phyloP scores from a whole-genome alignment of 1,140 invertebrate genomes.

The Caenorhabditis elegans region DNA sequence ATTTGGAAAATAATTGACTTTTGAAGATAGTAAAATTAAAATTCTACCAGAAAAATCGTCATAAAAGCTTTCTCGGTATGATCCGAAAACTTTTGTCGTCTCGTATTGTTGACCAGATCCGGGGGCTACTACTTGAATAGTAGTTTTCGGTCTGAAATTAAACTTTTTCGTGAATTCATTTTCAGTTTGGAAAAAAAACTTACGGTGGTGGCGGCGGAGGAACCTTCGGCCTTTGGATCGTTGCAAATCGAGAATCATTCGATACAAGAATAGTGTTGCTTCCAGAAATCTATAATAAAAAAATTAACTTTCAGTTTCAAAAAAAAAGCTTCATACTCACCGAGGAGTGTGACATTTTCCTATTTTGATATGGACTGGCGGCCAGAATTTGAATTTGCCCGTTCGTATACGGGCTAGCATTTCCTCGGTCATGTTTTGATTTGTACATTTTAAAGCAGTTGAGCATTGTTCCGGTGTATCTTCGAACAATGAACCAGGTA shows the following conservation, averaged over 20 bases:
- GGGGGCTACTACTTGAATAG: neutral
- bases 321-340: neutral
- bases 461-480: neutral
- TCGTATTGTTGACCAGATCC: neutral
- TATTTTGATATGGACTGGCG: neutral
- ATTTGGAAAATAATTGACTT: neutral
- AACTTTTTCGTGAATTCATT: neutral
- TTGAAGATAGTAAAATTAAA: neutral
- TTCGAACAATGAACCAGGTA: neutral
- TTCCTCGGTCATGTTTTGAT: neutral
- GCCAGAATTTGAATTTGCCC: constrained; percentile 14
- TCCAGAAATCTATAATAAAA: neutral
- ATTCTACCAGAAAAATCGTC: neutral
- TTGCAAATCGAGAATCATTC: constrained; percentile 15
- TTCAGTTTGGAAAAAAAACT: neutral
- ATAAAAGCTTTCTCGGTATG: constrained; percentile 2
- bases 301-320: neutral
- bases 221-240: neutral
- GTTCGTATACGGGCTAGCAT: neutral
- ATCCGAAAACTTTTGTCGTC: neutral
- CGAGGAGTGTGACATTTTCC: constrained; percentile 6
- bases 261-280: constrained; percentile 10
- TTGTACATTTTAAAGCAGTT: constrained; percentile 16
- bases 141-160: neutral
- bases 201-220: constrained; percentile 16